Conservation (phyloP, 2,888 invertebrate species). For the Corythucha ciliata region DNA sequence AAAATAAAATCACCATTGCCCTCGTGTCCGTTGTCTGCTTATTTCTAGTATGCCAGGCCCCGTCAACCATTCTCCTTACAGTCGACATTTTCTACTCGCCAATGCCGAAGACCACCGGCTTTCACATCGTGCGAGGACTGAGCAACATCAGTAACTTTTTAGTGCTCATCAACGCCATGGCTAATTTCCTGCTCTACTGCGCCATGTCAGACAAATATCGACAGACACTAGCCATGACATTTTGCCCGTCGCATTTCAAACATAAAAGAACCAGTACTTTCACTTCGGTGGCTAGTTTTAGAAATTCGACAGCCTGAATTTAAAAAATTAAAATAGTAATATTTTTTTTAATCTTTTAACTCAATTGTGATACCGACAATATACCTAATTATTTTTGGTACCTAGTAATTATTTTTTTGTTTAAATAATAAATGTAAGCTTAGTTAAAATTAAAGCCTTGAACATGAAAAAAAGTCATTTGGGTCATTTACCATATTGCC, state of each 20-base stretch:
- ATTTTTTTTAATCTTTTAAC: no score
- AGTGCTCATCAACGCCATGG: conserved; percentile 60
- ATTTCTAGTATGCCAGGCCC: conserved; percentile 64
- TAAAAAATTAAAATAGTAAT: no score
- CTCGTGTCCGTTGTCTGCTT: conserved; percentile 65
- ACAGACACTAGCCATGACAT: conserved; percentile 43
- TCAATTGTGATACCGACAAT: no score
- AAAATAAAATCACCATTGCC: conserved; percentile 65
- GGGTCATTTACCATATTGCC: no score
- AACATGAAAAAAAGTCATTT: no score
- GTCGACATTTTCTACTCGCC: conserved; percentile 36
- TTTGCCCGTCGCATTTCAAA: conserved; percentile 34
- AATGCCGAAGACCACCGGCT: conserved; percentile 37
- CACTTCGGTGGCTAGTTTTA: conserved; percentile 28
- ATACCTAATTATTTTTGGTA: no score
- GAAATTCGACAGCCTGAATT: conserved; percentile 27
- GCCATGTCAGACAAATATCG: conserved; percentile 65
- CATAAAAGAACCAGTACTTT: conserved; percentile 27
- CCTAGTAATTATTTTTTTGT: no score
- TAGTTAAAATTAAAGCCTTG: no score
- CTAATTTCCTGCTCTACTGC: conserved; percentile 69
- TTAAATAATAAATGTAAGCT: no score
- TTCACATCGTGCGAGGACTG: conserved; percentile 45
- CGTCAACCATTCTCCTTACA: conserved; percentile 52
- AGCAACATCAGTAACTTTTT: conserved; percentile 65